A percentile compares a stretch with the other conserved stretches of the same genome.
phyloP scores from a whole-genome alignment of 2,888 invertebrate genomes.

The Amorpha juglandis region DNA sequence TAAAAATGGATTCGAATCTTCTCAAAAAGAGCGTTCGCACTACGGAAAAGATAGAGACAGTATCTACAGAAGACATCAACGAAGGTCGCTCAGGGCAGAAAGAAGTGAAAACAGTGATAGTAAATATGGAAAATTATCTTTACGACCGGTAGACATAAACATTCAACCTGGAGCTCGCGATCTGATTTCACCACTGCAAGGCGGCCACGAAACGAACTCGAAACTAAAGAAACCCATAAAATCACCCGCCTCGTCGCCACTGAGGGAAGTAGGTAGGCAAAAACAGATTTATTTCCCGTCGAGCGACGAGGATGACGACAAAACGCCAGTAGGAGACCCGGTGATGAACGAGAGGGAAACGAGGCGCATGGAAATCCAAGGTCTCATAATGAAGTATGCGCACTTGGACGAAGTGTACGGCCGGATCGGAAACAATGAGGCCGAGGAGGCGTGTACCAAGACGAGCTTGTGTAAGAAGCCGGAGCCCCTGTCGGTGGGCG shows the following conservation, averaged over 20 bases:
- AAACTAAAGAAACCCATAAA: constrained; percentile 59
- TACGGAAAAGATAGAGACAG: constrained; percentile 80
- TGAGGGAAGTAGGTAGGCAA: constrained; percentile 68
- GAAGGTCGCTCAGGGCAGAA: constrained; percentile 85
- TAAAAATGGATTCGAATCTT: constrained; percentile 70
- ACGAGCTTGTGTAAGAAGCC: constrained; percentile 52
- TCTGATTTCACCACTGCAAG: constrained; percentile 79
- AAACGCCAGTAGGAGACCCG: constrained; percentile 82
- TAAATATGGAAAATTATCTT: constrained; percentile 73
- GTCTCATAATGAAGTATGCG: constrained; percentile 92
- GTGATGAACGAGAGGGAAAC: constrained; percentile 89
- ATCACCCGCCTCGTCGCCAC: constrained; percentile 70
- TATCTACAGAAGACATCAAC: constrained; percentile 78
- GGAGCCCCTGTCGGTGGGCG: constrained; percentile 70
- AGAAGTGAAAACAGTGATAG: constrained; percentile 86
- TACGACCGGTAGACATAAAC: constrained; percentile 83
- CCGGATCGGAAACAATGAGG: constrained; percentile 69
- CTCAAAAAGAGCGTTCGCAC: constrained; percentile 58
- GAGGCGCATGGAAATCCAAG: constrained; percentile 92
- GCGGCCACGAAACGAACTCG: constrained; percentile 62
- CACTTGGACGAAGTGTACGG: constrained; percentile 90
- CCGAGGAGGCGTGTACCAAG: constrained; percentile 57
- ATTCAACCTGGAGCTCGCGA: constrained; percentile 76
- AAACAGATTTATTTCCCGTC: constrained; percentile 79
- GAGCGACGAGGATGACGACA: constrained; percentile 82